A percentile compares a stretch with the other conserved stretches of the same genome.
Evolutionary conservation across 2,797 vertebrate species (phyloP).

Genomic region (Muscicapa striata): DNA sequence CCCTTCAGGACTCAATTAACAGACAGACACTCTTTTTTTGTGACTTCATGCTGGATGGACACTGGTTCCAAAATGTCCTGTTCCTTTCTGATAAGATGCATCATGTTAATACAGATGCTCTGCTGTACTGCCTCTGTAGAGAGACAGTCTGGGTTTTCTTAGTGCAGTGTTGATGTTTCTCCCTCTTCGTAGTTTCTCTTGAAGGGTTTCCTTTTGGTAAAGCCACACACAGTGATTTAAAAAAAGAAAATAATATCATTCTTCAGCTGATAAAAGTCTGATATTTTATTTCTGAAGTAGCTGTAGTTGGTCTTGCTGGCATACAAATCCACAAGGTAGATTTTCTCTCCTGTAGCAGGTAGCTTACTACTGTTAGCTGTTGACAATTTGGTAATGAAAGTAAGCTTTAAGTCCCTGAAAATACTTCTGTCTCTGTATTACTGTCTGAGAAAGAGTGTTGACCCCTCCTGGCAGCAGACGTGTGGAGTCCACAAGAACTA

Average conservation of each 20-base stretch:
- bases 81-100: background rate
- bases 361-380: background rate
- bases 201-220: background rate
- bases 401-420: background rate
- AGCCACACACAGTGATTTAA: background rate
- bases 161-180: background rate
- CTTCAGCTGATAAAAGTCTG: background rate
- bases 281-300: background rate
- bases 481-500: background rate
- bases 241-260: background rate
- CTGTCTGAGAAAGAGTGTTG: background rate
- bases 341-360: background rate
- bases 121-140: background rate
- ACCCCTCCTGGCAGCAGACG: accelerated
- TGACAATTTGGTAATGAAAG: background rate
- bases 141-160: background rate
- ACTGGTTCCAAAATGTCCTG: background rate
- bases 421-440: background rate
- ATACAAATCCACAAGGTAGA: background rate
- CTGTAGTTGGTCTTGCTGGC: background rate
- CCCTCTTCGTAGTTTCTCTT: background rate
- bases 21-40: background rate
- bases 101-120: background rate
- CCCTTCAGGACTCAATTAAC: background rate
- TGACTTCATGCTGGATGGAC: background rate